A percentile compares a stretch with the other conserved stretches of the same genome.
Conservation (phyloP, 2,797 vertebrate species). For the Sebastes nivosus region DNA sequence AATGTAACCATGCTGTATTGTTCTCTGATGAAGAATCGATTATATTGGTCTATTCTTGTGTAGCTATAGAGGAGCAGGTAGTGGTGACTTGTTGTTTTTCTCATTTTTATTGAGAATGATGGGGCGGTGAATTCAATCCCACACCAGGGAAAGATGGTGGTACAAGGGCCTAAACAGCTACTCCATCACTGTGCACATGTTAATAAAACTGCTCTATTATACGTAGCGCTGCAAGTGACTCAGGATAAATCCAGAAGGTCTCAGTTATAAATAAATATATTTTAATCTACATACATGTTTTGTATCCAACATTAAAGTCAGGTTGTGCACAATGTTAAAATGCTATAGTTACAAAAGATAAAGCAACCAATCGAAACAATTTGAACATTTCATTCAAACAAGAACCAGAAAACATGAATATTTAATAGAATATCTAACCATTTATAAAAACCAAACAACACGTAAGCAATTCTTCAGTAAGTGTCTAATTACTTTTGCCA, state of each 20-base stretch:
- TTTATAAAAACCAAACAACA: too few species aligned
- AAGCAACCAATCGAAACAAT: not conserved
- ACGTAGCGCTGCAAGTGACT: not conserved
- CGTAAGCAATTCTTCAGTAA: too few species aligned
- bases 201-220: not conserved
- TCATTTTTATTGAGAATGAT: constrained; percentile 36
- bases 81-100: constrained; percentile 12
- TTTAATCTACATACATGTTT: too few species aligned
- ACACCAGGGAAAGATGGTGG: not conserved
- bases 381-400: not conserved
- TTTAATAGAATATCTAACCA: too few species aligned
- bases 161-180: not conserved
- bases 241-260: not conserved
- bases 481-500: not conserved
- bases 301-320: too few species aligned
- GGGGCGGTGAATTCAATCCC: not conserved
- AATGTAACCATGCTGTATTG: not conserved
- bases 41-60: constrained; percentile 12
- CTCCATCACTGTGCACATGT: not conserved
- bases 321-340: not conserved
- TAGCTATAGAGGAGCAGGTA: not conserved
- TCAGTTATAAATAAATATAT: too few species aligned
- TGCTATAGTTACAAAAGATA: too few species aligned
- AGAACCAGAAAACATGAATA: too few species aligned
- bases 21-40: constrained; percentile 25